Conservation (phyloP, 2,797 vertebrate species). For the Dryobates pubescens region DNA sequence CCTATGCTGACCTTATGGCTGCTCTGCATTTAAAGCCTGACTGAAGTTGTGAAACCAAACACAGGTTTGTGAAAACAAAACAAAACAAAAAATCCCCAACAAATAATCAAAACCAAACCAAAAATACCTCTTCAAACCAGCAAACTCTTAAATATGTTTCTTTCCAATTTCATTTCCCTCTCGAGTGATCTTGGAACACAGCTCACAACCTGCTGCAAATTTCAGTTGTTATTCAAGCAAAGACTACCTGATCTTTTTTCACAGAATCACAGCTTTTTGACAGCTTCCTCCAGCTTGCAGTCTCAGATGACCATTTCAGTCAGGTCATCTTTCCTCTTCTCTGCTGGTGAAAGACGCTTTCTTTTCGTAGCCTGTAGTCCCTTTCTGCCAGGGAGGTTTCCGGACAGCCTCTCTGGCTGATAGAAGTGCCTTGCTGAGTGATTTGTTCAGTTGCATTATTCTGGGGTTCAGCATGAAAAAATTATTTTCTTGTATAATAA, state of each 20-base stretch:
- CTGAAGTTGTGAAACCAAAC: not conserved
- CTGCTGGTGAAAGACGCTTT: slow-evolving; percentile 40
- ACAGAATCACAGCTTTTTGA: not conserved
- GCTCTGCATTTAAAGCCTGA: not conserved
- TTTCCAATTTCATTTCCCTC: not conserved
- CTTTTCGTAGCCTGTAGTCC: not conserved
- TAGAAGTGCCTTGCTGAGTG: slow-evolving; percentile 30
- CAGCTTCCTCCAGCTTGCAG: not conserved
- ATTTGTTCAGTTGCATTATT: slow-evolving; percentile 33
- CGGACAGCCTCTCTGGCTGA: not conserved
- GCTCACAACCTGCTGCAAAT: not conserved
- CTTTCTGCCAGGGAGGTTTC: slow-evolving; percentile 31
- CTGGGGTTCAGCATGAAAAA: slow-evolving; percentile 37
- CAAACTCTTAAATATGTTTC: not conserved
- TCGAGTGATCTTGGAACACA: not conserved
- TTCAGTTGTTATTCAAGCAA: not conserved
- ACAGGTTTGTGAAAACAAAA: not conserved
- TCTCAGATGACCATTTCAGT: slow-evolving; percentile 16
- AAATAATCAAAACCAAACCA: not conserved
- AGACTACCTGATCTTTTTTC: not conserved
- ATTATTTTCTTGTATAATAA: slow-evolving; percentile 36
- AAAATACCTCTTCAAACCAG: not conserved
- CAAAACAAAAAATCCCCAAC: too few species aligned
- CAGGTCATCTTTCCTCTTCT: not conserved
- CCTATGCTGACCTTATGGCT: not conserved